Evolutionary conservation across 2,113 vertebrate species (phyloP), one percentile per base, ranked within the genome.

Genomic region (Ptyas mucosa): DNA sequence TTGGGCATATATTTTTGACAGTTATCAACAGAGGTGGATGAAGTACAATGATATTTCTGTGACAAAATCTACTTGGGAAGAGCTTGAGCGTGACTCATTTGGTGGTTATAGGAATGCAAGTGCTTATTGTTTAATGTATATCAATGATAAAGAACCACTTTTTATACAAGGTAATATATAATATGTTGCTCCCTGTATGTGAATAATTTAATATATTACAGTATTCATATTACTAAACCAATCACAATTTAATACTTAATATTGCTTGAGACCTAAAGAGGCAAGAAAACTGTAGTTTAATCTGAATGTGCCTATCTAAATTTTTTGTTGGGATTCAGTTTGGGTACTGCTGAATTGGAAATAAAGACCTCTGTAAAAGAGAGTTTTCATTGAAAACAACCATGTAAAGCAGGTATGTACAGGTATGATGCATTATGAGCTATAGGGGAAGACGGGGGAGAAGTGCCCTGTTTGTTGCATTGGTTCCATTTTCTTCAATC

Each of bases 31-130:
- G 81, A 98, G 98, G 94, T 99, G 99, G 99, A 99, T 99, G 99
- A 99, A 99, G 96, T 99, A 99, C 94, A 99, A 99, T 90, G 99
- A 99, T 96, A 99, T 99, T 97, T 98, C 99, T 21, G 99, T 99
- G 94, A 99, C 99, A 69, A 99, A 99, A 94, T 99, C 99, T 0
- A 99, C 99, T 7, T 99, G 99, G 99, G 99, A 99, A 96, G 99
- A 99, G 95, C 97, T 99, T 94, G 98, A 99, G 95, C 98, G 99
- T 61, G 99, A 99, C 96, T 99, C 99, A 2, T 99, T 99, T 26
- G 99, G 99, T 92, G 99, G 99, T 93, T 99, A 99, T 95, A 98
- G 99, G 95, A 99, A 99, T 91, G 99, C 99, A 95, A 99, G 99
- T 92, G 99, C 99, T 87, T 99, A 99, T 94, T 99, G 99, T 96